Evolutionary conservation across 2,113 vertebrate species (phyloP).

Genomic region (Macrotus californicus): DNA sequence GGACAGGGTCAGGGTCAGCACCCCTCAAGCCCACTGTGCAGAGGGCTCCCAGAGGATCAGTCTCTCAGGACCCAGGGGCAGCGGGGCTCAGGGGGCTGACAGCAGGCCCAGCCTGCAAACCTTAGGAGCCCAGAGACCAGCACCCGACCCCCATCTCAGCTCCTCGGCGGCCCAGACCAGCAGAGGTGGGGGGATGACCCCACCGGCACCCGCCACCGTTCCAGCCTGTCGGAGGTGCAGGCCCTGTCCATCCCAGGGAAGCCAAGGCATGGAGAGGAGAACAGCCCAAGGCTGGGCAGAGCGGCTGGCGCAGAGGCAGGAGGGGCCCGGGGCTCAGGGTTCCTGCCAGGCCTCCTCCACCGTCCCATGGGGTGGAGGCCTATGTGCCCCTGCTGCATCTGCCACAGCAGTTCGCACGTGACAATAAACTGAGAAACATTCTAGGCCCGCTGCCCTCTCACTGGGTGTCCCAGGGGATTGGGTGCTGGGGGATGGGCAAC

Average conservation of each 20-base stretch:
- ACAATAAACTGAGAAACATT: neutral
- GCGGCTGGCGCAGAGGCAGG: rapidly evolving
- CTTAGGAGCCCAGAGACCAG: neutral
- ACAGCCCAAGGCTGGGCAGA: rapidly evolving
- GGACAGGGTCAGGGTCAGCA: neutral
- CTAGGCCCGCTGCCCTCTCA: neutral
- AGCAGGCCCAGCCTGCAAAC: no score
- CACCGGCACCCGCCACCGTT: rapidly evolving
- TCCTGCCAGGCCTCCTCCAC: rapidly evolving
- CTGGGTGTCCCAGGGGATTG: rapidly evolving
- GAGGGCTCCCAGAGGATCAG: neutral
- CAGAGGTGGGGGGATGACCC: no score
- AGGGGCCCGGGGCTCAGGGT: neutral
- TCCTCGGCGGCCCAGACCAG: neutral
- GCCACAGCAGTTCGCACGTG: no score
- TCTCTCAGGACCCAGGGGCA: rapidly evolving
- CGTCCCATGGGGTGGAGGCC: rapidly evolving
- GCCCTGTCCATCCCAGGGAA: neutral
- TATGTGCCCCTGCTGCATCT: rapidly evolving
- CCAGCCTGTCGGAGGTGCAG: neutral
- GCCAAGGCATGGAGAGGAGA: neutral
- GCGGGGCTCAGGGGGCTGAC: neutral
- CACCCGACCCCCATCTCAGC: rapidly evolving
- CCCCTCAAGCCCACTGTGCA: rapidly evolving
- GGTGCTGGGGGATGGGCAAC: neutral